Conservation (phyloP, 2,888 invertebrate species). For the Ditula angustiorana region DNA sequence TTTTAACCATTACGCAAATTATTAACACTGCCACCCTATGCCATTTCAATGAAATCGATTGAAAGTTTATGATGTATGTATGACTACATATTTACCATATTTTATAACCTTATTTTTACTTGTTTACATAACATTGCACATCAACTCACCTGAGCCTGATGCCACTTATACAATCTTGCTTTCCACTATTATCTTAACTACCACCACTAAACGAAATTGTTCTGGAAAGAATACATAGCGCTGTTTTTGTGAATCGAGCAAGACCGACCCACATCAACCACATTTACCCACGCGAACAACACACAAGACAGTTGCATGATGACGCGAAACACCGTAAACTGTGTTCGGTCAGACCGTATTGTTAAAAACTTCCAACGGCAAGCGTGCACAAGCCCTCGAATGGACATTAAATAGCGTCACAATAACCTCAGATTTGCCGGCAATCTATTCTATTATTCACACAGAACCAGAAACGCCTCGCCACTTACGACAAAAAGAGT, state of each 20-base stretch:
- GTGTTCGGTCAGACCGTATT: constrained; percentile 70
- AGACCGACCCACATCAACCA: constrained; percentile 72
- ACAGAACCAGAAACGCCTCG: constrained; percentile 77
- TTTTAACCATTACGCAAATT: too few relatives aligned
- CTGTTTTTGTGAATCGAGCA: constrained; percentile 59
- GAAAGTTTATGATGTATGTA: too few relatives aligned
- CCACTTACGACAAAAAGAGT: constrained; percentile 82
- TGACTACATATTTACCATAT: too few relatives aligned
- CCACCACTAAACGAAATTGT: constrained; percentile 2
- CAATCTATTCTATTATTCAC: constrained; percentile 82
- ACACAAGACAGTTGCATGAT: constrained; percentile 75
- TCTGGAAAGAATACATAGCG: constrained; percentile 1
- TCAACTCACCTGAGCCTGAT: too few relatives aligned
- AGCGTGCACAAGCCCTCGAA: constrained; percentile 63
- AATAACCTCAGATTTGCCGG: constrained; percentile 82
- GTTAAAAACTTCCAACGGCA: constrained; percentile 64
- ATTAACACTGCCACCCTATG: too few relatives aligned
- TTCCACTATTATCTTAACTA: neutral
- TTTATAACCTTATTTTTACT: too few relatives aligned
- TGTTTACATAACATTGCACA: too few relatives aligned
- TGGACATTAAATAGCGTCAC: constrained; percentile 78
- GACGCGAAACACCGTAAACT: constrained; percentile 74
- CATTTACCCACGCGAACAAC: constrained; percentile 67
- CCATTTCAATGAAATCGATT: too few relatives aligned
- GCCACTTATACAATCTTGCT: neutral